Evolutionary conservation across 2,888 invertebrate species (phyloP).

Genomic region (Hydroisotoma schaefferi): DNA sequence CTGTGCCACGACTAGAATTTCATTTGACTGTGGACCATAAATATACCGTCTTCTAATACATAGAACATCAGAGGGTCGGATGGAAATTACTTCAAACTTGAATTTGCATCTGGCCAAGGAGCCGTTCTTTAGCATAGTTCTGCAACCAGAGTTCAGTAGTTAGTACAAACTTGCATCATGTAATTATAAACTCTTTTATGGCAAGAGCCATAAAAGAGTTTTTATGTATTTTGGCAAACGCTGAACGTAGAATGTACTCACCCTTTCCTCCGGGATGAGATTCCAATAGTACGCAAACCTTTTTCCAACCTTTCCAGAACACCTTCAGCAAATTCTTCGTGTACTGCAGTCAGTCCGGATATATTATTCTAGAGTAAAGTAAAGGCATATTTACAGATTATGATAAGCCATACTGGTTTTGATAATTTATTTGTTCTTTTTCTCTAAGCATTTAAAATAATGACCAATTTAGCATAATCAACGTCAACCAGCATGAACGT

Average conservation of each 20-base stretch:
- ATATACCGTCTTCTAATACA: background rate
- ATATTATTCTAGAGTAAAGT: background rate
- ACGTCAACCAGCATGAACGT: no score
- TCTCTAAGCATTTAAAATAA: no score
- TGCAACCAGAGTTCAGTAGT: background rate
- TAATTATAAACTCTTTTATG: no score
- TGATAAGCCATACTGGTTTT: no score
- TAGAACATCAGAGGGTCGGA: background rate
- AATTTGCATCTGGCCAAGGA: background rate
- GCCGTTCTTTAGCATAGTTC: background rate
- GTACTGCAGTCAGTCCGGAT: background rate
- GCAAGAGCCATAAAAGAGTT: background rate
- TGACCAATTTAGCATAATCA: no score
- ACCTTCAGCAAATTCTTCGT: constrained; percentile 5
- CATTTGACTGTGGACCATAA: no score
- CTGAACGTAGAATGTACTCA: background rate
- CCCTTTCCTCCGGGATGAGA: background rate
- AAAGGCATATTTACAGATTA: no score
- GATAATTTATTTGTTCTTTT: no score
- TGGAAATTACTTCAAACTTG: constrained; percentile 1
- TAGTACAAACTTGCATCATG: no score
- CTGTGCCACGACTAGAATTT: background rate
- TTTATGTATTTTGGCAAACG: background rate
- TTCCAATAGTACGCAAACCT: background rate
- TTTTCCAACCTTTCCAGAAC: background rate